Conservation (phyloP, 2,888 invertebrate species). For the Brachypalpus laphriformis region DNA sequence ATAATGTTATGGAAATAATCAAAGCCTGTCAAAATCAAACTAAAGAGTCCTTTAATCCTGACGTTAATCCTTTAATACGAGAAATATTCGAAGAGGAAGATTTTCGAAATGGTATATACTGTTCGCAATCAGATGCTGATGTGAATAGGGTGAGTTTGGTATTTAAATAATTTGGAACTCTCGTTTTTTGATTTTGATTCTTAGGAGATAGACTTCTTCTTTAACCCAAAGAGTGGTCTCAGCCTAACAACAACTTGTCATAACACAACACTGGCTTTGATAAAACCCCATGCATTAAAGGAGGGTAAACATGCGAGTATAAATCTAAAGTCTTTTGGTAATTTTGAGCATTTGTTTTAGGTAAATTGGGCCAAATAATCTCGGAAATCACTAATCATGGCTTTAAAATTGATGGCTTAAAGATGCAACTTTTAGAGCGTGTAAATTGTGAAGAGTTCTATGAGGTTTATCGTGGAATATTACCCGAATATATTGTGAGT, state of each 20-base stretch:
- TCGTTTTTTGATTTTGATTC: not conserved
- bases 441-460: constrained; percentile 95
- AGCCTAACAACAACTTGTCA: constrained; percentile 84
- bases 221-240: constrained; percentile 84
- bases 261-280: constrained; percentile 91
- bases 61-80: constrained; percentile 83
- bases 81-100: constrained; percentile 87
- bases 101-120: constrained; percentile 88
- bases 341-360: constrained; percentile 28
- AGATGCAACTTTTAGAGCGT: constrained; percentile 90
- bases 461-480: constrained; percentile 95
- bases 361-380: constrained; percentile 87
- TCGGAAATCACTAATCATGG: constrained; percentile 89
- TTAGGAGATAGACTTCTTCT: constrained; percentile 85
- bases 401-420: constrained; percentile 91
- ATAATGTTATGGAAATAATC: constrained; percentile 80
- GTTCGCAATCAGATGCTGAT: constrained; percentile 84
- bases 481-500: constrained; percentile 89
- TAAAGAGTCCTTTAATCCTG: constrained; percentile 73
- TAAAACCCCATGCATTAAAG: constrained; percentile 94
- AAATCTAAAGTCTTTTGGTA: too few species aligned
- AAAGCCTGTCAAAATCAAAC: constrained; percentile 75
- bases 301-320: constrained; percentile 85
- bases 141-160: constrained; percentile 67
- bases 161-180: not conserved